phyloP scores from a whole-genome alignment of 2,888 invertebrate species.

The Matsumyia berberina region DNA sequence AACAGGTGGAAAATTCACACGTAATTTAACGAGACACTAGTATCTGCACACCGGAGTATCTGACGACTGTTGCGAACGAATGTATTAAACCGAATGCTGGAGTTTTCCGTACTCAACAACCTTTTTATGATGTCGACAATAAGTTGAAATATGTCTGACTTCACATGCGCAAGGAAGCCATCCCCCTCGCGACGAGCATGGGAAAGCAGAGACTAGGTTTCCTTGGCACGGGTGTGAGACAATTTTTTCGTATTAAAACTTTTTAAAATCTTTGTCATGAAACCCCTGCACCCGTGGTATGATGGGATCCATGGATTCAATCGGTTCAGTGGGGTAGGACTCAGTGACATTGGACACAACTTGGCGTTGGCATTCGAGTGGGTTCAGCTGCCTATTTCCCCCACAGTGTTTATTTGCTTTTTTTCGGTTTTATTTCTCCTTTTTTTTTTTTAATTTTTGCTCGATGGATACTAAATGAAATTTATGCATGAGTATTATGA shows the following conservation, averaged over 20 bases:
- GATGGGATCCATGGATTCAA: constrained; percentile 26
- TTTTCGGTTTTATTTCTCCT: background rate
- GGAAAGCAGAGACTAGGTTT: constrained; percentile 43
- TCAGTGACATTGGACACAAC: constrained; percentile 27
- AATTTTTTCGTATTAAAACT: constrained; percentile 23
- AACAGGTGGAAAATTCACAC: constrained; percentile 15
- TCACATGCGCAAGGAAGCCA: constrained; percentile 55
- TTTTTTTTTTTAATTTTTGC: constrained; percentile 4
- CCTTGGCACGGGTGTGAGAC: constrained; percentile 17
- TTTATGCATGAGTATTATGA: constrained; percentile 46
- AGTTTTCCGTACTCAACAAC: constrained; percentile 23
- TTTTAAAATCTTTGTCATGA: constrained; percentile 40
- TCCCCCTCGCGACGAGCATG: background rate
- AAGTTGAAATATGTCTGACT: constrained; percentile 20
- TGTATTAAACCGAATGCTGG: constrained; percentile 50
- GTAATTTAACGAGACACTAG: constrained; percentile 25
- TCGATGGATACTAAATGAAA: constrained; percentile 23
- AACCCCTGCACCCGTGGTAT: background rate
- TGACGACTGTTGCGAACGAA: constrained; percentile 50
- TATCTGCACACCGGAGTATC: background rate
- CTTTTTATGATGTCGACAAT: constrained; percentile 33
- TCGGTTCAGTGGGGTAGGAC: constrained; percentile 11
- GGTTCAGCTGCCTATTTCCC: constrained; percentile 2
- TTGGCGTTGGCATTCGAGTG: constrained; percentile 6
- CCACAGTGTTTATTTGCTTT: background rate